Evolutionary conservation across 1,140 invertebrate genomes (phyloP).

Genomic region (Adelges cooleyi): DNA sequence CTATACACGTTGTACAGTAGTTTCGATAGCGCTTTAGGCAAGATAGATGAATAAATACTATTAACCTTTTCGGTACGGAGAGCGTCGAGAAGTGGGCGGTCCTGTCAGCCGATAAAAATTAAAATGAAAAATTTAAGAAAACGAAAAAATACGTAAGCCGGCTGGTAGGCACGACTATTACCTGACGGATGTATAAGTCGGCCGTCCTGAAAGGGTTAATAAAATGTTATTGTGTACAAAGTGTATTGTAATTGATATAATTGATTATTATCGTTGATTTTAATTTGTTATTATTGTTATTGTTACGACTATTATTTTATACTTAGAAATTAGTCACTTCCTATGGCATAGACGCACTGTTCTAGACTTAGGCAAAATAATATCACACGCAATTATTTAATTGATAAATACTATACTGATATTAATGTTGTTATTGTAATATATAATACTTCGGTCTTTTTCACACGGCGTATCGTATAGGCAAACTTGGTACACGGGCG

Average conservation of each 20-base stretch:
- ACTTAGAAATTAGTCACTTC: constrained; percentile 22
- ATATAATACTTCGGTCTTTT: too few relatives aligned
- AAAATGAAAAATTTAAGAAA: too few relatives aligned
- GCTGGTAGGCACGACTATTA: too few relatives aligned
- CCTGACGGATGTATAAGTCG: too few relatives aligned
- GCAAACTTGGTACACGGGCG: background rate
- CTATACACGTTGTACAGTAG: constrained; percentile 20
- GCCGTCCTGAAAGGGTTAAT: too few relatives aligned
- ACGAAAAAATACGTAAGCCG: too few relatives aligned
- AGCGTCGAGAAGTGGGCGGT: too few relatives aligned
- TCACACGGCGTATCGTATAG: background rate
- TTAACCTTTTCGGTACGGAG: too few relatives aligned
- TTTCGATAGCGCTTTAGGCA: constrained; percentile 18
- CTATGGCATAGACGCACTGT: constrained; percentile 10
- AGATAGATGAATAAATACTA: background rate
- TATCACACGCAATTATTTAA: background rate
- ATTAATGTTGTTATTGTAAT: too few relatives aligned
- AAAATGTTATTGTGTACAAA: background rate
- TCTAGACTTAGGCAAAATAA: background rate
- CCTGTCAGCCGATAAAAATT: too few relatives aligned
- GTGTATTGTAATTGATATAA: background rate
- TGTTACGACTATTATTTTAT: background rate
- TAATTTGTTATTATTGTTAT: too few relatives aligned
- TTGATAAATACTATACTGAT: too few relatives aligned
- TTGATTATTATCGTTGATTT: background rate